These are phyloP conservation scores for Cephus pulcher DNA, from an alignment of 2,888 invertebrate species.

Conservation along the genomic window DNA sequence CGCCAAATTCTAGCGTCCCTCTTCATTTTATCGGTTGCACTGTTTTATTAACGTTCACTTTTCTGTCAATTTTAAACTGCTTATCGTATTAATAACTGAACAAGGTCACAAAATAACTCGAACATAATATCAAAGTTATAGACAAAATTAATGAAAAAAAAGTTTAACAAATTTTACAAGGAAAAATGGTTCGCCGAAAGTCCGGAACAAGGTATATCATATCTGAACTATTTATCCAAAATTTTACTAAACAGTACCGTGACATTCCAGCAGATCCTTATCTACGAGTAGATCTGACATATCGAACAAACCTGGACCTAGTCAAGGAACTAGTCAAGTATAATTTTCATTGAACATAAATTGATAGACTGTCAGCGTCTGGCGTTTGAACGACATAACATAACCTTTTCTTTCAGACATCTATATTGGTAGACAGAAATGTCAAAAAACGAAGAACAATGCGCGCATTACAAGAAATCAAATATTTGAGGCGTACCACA, in stretches of 20 bases:
- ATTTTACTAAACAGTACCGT: not conserved
- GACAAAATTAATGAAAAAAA: not conserved
- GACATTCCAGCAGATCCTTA: not conserved
- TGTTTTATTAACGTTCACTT: not conserved
- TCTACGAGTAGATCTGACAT: not conserved
- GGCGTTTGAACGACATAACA: not conserved
- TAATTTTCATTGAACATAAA: not conserved
- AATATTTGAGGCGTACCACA: conserved; percentile 47
- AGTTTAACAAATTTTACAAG: not conserved
- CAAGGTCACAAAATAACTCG: not conserved
- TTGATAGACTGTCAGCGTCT: not conserved
- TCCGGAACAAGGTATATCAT: conserved; percentile 32
- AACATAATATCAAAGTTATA: not conserved
- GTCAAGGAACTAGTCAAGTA: not conserved
- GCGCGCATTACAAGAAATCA: conserved; percentile 49
- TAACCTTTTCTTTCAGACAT: conserved; percentile 26
- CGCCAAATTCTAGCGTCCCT: not conserved
- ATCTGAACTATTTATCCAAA: not conserved
- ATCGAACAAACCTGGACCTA: not conserved
- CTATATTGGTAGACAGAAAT: conserved; percentile 23
- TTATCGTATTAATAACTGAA: not conserved
- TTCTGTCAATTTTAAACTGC: not conserved
- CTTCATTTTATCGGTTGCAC: not conserved
- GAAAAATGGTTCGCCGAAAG: conserved; percentile 47
- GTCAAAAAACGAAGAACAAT: not conserved